Evolutionary conservation across 2,113 vertebrate genomes (phyloP).

Genomic region (Numida meleagris): DNA sequence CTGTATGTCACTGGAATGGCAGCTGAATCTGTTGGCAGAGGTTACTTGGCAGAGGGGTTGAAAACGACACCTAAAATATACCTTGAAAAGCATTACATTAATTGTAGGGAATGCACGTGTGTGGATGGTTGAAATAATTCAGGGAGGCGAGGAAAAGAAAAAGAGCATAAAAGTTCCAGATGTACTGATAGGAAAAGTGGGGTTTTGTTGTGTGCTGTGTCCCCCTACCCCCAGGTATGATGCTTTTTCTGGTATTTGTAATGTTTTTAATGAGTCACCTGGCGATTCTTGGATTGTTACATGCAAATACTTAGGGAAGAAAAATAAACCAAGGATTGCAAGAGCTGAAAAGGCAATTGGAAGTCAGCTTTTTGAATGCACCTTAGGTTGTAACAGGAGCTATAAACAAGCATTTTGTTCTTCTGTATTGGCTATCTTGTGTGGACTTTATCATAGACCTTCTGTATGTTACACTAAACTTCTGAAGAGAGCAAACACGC

Average conservation of each 20-base stretch:
- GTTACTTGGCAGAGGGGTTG: not conserved
- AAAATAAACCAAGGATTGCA: not conserved
- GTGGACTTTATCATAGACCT: not conserved
- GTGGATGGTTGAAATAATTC: not conserved
- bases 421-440: not conserved
- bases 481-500: not conserved
- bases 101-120: not conserved
- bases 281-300: not conserved
- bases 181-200: not conserved
- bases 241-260: not conserved
- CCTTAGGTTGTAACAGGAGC: not conserved
- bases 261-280: not conserved
- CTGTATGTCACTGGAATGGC: not conserved
- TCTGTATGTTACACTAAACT: accelerated
- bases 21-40: not conserved
- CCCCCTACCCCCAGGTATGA: no score
- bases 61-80: not conserved
- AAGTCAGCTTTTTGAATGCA: not conserved
- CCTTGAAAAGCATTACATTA: not conserved
- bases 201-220: not conserved
- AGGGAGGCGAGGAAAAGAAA: not conserved
- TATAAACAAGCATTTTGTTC: not conserved
- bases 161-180: not conserved
- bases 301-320: not conserved
- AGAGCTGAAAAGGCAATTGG: not conserved